Conservation (phyloP, 2,888 invertebrate genomes). For the Platycheirus albimanus region DNA sequence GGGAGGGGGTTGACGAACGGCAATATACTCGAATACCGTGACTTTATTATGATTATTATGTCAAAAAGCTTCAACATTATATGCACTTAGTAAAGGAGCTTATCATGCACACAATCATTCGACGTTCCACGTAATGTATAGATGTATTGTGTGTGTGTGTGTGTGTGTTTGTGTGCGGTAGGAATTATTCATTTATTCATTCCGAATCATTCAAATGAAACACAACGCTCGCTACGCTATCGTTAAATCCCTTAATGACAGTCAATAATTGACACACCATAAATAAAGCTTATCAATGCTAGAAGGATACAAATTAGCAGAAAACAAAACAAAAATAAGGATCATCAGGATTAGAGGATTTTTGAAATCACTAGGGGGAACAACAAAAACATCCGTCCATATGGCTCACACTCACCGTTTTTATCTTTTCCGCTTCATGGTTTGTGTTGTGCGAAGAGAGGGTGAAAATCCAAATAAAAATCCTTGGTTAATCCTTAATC, state of each 20-base stretch:
- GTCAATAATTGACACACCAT: constrained; percentile 41
- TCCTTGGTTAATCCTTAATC: constrained; percentile 56
- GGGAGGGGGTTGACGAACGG: background rate
- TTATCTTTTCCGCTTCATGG: background rate
- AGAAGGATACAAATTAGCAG: constrained; percentile 35
- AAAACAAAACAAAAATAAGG: constrained; percentile 9
- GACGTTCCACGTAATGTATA: background rate
- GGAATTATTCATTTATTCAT: constrained; percentile 24
- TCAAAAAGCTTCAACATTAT: constrained; percentile 22
- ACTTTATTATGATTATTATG: constrained; percentile 24
- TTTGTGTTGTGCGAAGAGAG: background rate
- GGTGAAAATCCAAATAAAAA: constrained; percentile 50
- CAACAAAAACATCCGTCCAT: background rate
- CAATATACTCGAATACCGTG: background rate
- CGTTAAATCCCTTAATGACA: constrained; percentile 44
- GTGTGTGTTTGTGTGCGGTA: no score
- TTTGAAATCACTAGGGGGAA: background rate
- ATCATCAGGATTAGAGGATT: constrained; percentile 13
- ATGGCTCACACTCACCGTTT: constrained; percentile 41
- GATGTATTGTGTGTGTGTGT: no score
- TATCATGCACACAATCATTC: constrained; percentile 43
- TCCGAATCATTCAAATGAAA: constrained; percentile 24
- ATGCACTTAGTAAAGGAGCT: constrained; percentile 16
- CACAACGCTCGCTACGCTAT: constrained; percentile 13
- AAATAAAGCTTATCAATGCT: constrained; percentile 29